Conservation (phyloP, 2,797 vertebrate species). For the Rhadinocentrus ornatus region DNA sequence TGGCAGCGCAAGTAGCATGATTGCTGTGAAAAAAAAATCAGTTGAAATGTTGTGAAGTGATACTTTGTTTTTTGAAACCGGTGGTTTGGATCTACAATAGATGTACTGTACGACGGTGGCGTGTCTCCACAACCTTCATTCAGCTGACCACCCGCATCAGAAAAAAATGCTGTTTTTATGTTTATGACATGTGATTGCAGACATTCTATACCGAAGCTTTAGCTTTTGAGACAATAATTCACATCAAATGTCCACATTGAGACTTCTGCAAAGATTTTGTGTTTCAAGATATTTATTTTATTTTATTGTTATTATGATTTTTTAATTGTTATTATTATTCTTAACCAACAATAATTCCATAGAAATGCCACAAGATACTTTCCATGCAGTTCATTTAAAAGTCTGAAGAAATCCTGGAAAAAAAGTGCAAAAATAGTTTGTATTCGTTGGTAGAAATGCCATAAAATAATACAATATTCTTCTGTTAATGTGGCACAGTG, state of each 20-base stretch:
- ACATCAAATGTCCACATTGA: background rate
- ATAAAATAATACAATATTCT: background rate
- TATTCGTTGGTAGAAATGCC: background rate
- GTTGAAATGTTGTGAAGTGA: slow-evolving; percentile 1
- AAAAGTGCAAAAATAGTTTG: background rate
- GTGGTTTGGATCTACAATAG: background rate
- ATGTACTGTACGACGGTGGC: background rate
- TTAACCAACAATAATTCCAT: background rate
- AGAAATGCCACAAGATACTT: background rate
- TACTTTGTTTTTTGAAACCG: slow-evolving; percentile 3
- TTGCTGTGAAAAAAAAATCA: background rate
- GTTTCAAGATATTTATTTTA: background rate
- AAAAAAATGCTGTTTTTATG: background rate
- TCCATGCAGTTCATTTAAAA: background rate
- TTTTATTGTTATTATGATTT: background rate
- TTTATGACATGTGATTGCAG: background rate
- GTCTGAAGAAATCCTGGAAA: background rate
- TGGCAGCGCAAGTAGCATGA: background rate
- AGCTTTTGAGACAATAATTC: background rate
- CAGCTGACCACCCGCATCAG: background rate
- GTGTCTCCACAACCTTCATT: slow-evolving; percentile 2
- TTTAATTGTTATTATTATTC: no score
- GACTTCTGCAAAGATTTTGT: background rate
- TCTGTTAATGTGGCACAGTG: background rate
- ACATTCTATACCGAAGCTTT: background rate